These are phyloP conservation scores for Mylabris phalerata DNA, from an alignment of 1,140 invertebrate genomes.

Conservation along the genomic window DNA sequence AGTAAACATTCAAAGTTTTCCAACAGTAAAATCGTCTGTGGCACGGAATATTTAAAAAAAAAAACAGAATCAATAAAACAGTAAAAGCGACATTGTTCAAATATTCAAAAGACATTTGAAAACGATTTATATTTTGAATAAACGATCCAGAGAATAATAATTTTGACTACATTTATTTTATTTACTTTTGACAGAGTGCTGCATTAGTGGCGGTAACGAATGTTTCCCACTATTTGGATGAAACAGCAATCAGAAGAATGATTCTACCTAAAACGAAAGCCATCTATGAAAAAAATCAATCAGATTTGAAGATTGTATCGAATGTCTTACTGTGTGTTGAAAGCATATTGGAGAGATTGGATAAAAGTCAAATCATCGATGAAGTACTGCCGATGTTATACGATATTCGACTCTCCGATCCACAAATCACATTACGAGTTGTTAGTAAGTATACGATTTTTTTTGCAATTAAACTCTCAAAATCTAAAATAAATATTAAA, in stretches of 20 bases:
- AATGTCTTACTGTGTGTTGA: slow-evolving; percentile 72
- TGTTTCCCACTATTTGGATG: slow-evolving; percentile 78
- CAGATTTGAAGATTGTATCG: slow-evolving; percentile 68
- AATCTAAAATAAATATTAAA: background rate
- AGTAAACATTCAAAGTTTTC: too few species aligned
- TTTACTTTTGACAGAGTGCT: slow-evolving; percentile 58
- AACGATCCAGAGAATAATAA: too few species aligned
- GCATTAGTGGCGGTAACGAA: slow-evolving; percentile 82
- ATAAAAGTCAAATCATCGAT: slow-evolving; percentile 83
- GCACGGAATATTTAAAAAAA: too few species aligned
- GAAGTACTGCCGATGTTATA: slow-evolving; percentile 87
- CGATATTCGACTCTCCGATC: slow-evolving; percentile 79
- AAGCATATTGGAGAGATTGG: slow-evolving; percentile 73
- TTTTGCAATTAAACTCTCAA: background rate
- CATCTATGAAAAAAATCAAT: slow-evolving; percentile 80
- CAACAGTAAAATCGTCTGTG: too few species aligned
- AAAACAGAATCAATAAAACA: too few species aligned
- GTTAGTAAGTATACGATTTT: slow-evolving; percentile 63
- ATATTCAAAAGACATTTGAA: too few species aligned
- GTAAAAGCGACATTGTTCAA: too few species aligned
- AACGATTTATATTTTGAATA: too few species aligned
- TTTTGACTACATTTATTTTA: background rate
- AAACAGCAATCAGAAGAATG: slow-evolving; percentile 71
- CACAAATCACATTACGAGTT: slow-evolving; percentile 69
- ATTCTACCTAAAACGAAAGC: slow-evolving; percentile 81